Base-by-base conservation (phyloP, 1,140 invertebrate species). In the Cataglyphis hispanica region DNA sequence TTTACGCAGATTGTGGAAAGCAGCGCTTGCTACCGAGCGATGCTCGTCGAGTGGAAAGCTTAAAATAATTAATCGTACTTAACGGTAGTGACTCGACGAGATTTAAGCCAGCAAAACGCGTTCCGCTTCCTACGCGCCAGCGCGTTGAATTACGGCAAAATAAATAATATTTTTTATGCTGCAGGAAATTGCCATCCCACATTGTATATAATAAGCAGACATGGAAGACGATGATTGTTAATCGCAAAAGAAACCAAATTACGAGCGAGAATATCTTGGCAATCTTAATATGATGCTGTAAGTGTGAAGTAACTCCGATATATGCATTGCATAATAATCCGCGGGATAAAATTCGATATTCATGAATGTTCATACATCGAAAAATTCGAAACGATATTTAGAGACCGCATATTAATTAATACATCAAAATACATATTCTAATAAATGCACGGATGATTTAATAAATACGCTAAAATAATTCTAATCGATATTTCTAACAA, bases 151-250 rank as follows among this genome's bases (percentile, higher is more conserved):
- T 83, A 83, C 37, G 7, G 67, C 78, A 72, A 81, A 83, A 83
- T 83, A 83, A 83, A 83, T 80, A 80, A 80, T 74, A 83, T 61
- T 74, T 74, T 83, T 83, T 83, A 83, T 46, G 86, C 69, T 70
- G 56, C 11, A 63, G 61, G 90, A 90, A 92, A 91, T 88, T 77
- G 67, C 86, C 83, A 67, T 87, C 80, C 50, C 56, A 31, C 43
- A 64, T n/a, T 31, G 37, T 50, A n/a, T n/a, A n/a, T n/a, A 63
- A 78, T 91, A 91, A 90, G 90, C 80, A 87, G 83, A 85, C 87
- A 84, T 75, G 87, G 88, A 86, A 53, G 84, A 67, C 2, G 25
- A 64, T 58, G 19, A 58, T 69, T 72, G 46, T 81, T 81, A 58
- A 81, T 19, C 53, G 31, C 31, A 31, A 2, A 43, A 10, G 78